Evolutionary conservation across 1,140 invertebrate species (phyloP), one percentile per base, ranked within the genome.

Genomic region (Eumeta japonica): DNA sequence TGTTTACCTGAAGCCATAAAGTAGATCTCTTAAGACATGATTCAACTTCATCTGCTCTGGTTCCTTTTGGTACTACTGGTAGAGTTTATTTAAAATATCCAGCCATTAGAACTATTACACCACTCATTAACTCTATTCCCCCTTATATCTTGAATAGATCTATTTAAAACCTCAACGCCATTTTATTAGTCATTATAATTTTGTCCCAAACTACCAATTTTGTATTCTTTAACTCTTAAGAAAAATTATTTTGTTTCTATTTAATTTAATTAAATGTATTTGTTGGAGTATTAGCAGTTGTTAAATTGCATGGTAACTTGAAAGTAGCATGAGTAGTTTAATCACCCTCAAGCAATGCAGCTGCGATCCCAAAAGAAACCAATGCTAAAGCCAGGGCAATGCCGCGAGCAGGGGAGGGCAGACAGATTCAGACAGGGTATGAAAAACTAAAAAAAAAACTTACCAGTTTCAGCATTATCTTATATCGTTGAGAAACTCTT

Each of bases 311-410:
- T 7, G 50, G 50, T 2, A 55, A 27, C 29, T 78, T 79, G 4
- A 82, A 62, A 12, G 59, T 52, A 7, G 67, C 77, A 65, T 82
- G 79, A 28, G 71, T 71, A 16, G 79, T 83, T 55, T 63, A 44
- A 14, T 77, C 79, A 38, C 71, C 67, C 16, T 55, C 39, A 19
- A 81, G 43, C n/a, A 81, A 49, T 20, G 73, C 79, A 10, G 79
- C 75, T 16, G 78, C 76, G 16, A 82, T 80, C 31, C 77, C 77
- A 15, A 77, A 79, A n/a, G n/a, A n/a, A n/a, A n/a, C n/a, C 35
- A 68, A 79, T 35, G 79, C 78, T 10, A 78, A 45, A 3, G 73
- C 70, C 17, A 80, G 28, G 16, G 68, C 67, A 41, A 68, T 63
- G 28, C 55, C 39, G 41, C 37, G 40, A 41, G 45, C 28, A 16